Evolutionary conservation across 2,888 invertebrate species (phyloP).

Genomic region (Tenthredo scrophulariae): DNA sequence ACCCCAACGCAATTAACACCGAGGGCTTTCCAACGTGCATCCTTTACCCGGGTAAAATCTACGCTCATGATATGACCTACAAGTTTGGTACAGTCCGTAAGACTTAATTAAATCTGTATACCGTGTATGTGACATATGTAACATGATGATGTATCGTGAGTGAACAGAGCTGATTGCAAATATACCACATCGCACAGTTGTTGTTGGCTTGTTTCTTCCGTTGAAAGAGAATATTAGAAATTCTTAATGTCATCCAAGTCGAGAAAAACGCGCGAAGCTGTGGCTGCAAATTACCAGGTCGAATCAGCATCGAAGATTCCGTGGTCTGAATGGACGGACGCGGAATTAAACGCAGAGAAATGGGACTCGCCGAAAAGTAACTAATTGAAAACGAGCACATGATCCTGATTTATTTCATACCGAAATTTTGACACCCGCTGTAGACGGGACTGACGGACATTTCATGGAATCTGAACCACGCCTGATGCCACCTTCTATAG

Average conservation of each 20-base stretch:
- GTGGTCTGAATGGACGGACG: slow-evolving; percentile 69
- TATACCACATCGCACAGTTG: neutral
- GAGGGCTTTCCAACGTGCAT: slow-evolving; percentile 76
- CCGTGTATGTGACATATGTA: neutral
- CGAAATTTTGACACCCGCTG: slow-evolving; percentile 2
- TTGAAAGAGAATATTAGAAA: neutral
- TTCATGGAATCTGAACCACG: slow-evolving; percentile 62
- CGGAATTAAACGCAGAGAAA: slow-evolving; percentile 64
- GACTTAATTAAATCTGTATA: neutral
- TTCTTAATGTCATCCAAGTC: slow-evolving; percentile 45
- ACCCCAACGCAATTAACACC: slow-evolving; percentile 79
- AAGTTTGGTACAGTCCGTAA: slow-evolving; percentile 73
- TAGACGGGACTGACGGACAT: slow-evolving; percentile 60
- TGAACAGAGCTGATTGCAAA: slow-evolving; percentile 15
- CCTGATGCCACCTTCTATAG: slow-evolving; percentile 63
- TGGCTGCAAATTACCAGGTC: neutral
- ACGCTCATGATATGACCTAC: slow-evolving; percentile 77
- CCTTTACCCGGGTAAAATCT: slow-evolving; percentile 77
- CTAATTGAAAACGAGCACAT: neutral
- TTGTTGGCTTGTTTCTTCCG: neutral
- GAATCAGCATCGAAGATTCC: slow-evolving; percentile 4
- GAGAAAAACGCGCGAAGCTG: slow-evolving; percentile 19
- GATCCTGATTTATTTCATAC: neutral
- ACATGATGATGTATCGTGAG: neutral
- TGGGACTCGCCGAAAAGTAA: slow-evolving; percentile 67